Evolutionary conservation across 2,888 invertebrate species (phyloP).

Genomic region (Eristalinus sepulchralis): DNA sequence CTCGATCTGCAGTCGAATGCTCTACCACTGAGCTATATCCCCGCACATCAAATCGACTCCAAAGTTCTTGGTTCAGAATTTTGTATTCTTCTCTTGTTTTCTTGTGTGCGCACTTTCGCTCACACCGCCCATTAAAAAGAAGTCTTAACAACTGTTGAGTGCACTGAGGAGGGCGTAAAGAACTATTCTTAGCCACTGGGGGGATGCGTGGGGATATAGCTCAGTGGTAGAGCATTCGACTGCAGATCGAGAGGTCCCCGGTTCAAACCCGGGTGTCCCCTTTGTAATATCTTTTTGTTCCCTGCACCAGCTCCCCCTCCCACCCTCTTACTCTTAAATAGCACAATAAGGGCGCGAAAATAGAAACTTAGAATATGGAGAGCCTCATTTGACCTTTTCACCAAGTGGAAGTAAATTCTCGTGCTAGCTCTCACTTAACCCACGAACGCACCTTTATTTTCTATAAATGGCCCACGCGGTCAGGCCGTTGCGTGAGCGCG

Average conservation of each 20-base stretch:
- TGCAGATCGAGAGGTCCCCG: constrained; percentile 76
- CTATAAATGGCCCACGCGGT: background rate
- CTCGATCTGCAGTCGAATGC: constrained; percentile 76
- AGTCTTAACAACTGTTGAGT: background rate
- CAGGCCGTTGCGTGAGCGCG: constrained; percentile 30
- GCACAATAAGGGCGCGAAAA: background rate
- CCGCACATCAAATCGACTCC: background rate
- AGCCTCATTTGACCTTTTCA: constrained; percentile 18
- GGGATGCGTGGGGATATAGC: constrained; percentile 72
- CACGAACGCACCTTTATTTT: constrained; percentile 2
- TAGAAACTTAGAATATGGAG: background rate
- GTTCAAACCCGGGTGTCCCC: constrained; percentile 75
- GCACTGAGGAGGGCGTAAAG: background rate
- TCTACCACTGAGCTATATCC: constrained; percentile 75
- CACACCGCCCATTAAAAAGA: background rate
- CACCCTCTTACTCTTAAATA: background rate
- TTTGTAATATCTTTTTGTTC: constrained; percentile 33
- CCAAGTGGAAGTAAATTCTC: constrained; percentile 13
- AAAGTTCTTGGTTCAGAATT: constrained; percentile 16
- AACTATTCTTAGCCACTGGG: background rate
- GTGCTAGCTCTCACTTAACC: constrained; percentile 9
- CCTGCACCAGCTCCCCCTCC: too few species aligned
- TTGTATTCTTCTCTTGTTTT: background rate
- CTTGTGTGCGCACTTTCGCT: background rate
- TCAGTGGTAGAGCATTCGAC: constrained; percentile 76